Base-by-base conservation (phyloP, 1,140 invertebrate genomes). In the Pachyrhynchus sulphureomaculatus region DNA sequence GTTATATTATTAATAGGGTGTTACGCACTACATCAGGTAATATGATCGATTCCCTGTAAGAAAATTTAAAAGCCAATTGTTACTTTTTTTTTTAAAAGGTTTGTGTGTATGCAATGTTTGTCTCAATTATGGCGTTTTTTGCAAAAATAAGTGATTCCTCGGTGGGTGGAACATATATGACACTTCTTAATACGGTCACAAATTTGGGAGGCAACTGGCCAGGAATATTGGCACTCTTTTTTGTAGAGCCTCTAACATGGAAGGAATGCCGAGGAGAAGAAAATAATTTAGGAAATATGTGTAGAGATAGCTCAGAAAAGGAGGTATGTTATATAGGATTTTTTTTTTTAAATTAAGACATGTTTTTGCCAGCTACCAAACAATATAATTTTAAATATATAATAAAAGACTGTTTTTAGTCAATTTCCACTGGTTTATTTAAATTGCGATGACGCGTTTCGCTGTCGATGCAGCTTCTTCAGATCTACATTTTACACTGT, bases 81-180 rank as follows among this genome's bases (percentile, higher is more conserved):
- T 4, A 17, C 6, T 45, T 21, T 45, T 23, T 24, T 23, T 10
- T 45, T 23, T 57, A 51, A 80, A 72, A 83, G 81, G 78, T 86
- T 13, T 87, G 84, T 65, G 75, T 86, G 0, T 86, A 86, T 69
- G 82, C 82, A 62, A 86, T 86, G 84, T 87, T 86, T 66, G 85
- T 86, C n/a, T 80, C 84, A 1, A 80, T 84, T 18, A 86, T 87
- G 85, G 83, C 84, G n/a, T 87, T 95, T 75, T 90, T 91, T 76
- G 91, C 86, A 0, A 85, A 86, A 73, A 86, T 98, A 18, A 95
- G 93, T 68, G 96, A 98, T 78, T 93, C 94, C 0, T 79, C 84
- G 1, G 93, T 99, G 5, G 98, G 98, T 15, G 98, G 97, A 18
- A 99, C 97, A 0, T 99, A 99, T 75, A 99, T 99, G 98, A 99